Evolutionary conservation across 1,140 invertebrate species (phyloP), one percentile per base, ranked within the genome.

Genomic region (Plodia interpunctella): DNA sequence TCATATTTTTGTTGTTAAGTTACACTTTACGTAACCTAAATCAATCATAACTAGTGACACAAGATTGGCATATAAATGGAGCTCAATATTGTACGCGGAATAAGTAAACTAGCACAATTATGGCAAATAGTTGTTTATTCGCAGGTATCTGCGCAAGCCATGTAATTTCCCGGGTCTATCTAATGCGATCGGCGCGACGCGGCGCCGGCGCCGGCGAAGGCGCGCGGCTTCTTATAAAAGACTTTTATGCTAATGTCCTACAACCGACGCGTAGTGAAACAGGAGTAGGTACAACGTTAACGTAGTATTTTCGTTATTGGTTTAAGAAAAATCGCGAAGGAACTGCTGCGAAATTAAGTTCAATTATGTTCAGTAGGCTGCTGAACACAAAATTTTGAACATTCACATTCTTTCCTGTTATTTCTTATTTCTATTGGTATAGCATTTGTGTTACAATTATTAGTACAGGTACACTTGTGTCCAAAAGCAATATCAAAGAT

Each of bases 141-240:
- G 60, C 74, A 78, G 70, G 76, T 85, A 83, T 81, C 72, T 84
- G 67, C 72, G 70, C 73, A 61, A 82, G 77, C 72, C 74, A 72
- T 83, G 75, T 83, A 85, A 87, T 88, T 88, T 88, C 74, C 78
- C 73, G 75, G 71, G 79, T 73, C 68, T 74, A 78, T 82, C 75
- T 80, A 80, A 79, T 78, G 68, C 71, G 76, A 76, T 69, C 72
- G 78, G 71, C 78, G 83, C 77, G 82, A 78, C 80, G 51, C 68
- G 83, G 86, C 86, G 83, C 80, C 86, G 81, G 64, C 57, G 56
- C 62, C 65, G 76, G 65, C 80, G n/a, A n/a, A n/a, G n/a, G n/a
- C n/a, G n/a, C n/a, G n/a, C n/a, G 80, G 82, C 74, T 77, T 78
- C 72, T 68, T 63, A 68, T 75, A 83, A 85, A 87, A 73, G 78